Conservation (phyloP, 2,797 vertebrate genomes). For the Halcyon smyrnensis region DNA sequence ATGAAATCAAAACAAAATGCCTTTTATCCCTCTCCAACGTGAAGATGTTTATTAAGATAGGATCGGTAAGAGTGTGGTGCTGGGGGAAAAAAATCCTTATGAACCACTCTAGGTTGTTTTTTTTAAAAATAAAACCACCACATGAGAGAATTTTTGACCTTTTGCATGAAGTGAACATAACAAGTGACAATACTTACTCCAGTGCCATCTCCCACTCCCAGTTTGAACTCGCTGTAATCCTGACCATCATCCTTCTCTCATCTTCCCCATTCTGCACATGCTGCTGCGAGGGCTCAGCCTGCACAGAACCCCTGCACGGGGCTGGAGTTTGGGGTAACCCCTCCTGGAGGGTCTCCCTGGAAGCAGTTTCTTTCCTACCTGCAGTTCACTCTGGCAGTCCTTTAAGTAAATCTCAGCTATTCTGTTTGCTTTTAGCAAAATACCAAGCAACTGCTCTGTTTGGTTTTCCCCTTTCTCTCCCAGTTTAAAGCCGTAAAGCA, state of each 20-base stretch:
- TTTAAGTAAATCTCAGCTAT: constrained; percentile 12
- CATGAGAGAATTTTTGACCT: background rate
- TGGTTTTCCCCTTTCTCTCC: background rate
- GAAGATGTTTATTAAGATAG: constrained; percentile 75
- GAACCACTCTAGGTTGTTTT: background rate
- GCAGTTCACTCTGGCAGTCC: background rate
- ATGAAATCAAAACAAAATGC: constrained; percentile 75
- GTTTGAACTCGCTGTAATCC: background rate
- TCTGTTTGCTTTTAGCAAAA: background rate
- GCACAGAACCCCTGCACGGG: fast-evolving
- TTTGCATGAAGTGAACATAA: background rate
- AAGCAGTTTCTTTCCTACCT: background rate
- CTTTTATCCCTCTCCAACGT: constrained; percentile 32
- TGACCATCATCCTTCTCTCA: background rate
- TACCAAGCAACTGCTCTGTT: background rate
- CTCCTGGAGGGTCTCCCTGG: background rate
- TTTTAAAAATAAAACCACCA: background rate
- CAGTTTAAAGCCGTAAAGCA: background rate
- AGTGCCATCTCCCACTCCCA: background rate
- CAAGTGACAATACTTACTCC: background rate
- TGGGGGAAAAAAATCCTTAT: background rate
- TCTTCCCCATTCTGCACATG: fast-evolving
- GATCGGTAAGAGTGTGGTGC: background rate
- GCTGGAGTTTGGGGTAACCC: background rate
- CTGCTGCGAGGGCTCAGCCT: background rate